Evolutionary conservation across 2,113 vertebrate species (phyloP), one percentile per base, ranked within the genome.

Genomic region (Coturnix japonica): DNA sequence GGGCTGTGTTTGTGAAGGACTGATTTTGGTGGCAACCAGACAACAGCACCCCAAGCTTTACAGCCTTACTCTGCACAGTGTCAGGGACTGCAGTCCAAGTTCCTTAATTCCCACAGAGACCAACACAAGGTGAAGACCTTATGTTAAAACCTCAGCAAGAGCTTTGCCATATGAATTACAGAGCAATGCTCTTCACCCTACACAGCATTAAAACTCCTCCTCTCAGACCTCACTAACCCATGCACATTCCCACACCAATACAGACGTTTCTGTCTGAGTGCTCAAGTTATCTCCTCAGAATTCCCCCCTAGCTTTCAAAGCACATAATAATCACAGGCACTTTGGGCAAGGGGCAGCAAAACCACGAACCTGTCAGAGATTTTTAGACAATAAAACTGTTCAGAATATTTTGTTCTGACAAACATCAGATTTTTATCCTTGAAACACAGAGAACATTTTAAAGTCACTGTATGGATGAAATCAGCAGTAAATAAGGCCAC

Each of bases 311-410:
- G 37, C 64, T 87, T 91, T 87, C 82, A 87, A 94, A 95, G 85
- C 81, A 92, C 93, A 81, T 93, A 56, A 56, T 87, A 91, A 87
- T 91, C 67, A 71, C 65, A 81, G 81, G 78, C 70, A 54, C 23
- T 54, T 31, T 4, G 28, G 37, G 4, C 21, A 3, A 30, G 5
- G 4, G 2, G 5, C 8, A 35, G 13, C 19, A 56, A 11, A 31
- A 35, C 2, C 13, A 11, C 46, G 16, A 35, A 21, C 7, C 3
- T 19, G 67, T 78, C 57, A 76, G 54, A 72, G 15, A 10, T 41
- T 72, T 90, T 16, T 37, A 31, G 4, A 46, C 43, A 81, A 41
- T 13, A 64, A 28, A 85, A 14, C 11, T 46, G 33, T 51, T 90
- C 35, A 31, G 41, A 86, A n/a, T 71, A 71, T 81, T 89, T 81